These are phyloP conservation scores for Melitaea cinxia DNA, from an alignment of 1,140 invertebrate genomes.

Conservation along the genomic window DNA sequence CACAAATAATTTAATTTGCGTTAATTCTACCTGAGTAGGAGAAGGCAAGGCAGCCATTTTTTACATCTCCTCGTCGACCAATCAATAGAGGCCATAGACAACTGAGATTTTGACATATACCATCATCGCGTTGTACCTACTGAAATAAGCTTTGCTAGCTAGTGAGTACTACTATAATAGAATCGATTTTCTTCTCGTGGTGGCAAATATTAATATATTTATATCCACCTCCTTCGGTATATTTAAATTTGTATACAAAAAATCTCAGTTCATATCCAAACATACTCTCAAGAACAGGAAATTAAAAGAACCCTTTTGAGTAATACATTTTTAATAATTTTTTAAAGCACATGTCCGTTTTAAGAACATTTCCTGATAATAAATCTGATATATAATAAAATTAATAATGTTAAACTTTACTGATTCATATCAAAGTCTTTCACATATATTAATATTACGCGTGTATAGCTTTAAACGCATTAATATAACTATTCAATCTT, in stretches of 20 bases:
- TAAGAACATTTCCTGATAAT: too few relatives aligned
- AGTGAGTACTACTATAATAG: too few relatives aligned
- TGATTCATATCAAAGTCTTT: neutral
- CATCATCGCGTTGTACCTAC: neutral
- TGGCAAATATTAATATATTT: too few relatives aligned
- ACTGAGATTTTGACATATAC: conserved; percentile 47
- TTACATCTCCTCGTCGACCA: conserved; percentile 81
- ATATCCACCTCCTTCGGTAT: too few relatives aligned
- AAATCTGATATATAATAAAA: neutral
- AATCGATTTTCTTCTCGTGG: too few relatives aligned
- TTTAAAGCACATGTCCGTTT: too few relatives aligned
- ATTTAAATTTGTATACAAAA: too few relatives aligned
- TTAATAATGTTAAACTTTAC: neutral
- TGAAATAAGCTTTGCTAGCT: neutral
- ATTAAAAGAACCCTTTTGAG: too few relatives aligned
- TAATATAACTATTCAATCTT: conserved; percentile 9
- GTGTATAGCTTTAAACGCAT: conserved; percentile 5
- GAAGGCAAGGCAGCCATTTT: conserved; percentile 88
- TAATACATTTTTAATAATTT: too few relatives aligned
- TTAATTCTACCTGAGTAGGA: conserved; percentile 85
- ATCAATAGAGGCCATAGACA: conserved; percentile 78
- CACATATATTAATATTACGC: neutral
- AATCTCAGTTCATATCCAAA: too few relatives aligned
- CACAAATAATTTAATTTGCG: conserved; percentile 60
- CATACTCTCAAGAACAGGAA: too few relatives aligned